These are phyloP conservation scores for Hemibagrus wyckioides DNA, from an alignment of 2,113 vertebrate species.

Conservation along the genomic window DNA sequence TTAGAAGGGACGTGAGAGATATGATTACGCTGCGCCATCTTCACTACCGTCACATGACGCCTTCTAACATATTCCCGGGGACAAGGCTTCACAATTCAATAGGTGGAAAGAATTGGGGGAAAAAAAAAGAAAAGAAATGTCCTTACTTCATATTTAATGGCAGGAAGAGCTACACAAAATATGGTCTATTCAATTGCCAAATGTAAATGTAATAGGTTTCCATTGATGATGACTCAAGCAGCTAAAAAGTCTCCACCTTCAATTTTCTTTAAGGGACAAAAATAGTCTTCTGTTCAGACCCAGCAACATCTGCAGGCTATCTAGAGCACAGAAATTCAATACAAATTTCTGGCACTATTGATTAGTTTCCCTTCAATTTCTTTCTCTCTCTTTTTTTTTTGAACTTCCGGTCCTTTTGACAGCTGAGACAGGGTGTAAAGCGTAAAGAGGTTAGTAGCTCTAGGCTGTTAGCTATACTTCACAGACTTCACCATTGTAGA, in stretches of 20 bases:
- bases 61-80: not conserved
- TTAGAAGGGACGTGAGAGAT: conserved; percentile 4
- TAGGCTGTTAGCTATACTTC: not conserved
- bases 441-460: not conserved
- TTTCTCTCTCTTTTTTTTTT: too few relatives aligned
- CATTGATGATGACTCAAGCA: not conserved
- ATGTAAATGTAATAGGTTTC: not conserved
- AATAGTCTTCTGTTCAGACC: not conserved
- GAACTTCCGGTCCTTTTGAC: not conserved
- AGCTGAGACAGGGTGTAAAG: not conserved
- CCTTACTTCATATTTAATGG: not conserved
- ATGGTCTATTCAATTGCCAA: not conserved
- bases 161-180: not conserved
- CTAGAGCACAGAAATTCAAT: not conserved
- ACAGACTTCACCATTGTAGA: too few relatives aligned
- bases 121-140: not conserved
- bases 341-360: not conserved
- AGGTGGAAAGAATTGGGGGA: not conserved
- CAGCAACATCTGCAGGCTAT: conserved; percentile 17
- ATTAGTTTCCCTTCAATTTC: not conserved
- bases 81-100: not conserved
- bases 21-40: conserved; percentile 43
- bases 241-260: conserved; percentile 6
- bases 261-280: not conserved
- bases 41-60: conserved; percentile 42